Conservation (phyloP, 2,113 vertebrate genomes). For the Osmerus eperlanus region DNA sequence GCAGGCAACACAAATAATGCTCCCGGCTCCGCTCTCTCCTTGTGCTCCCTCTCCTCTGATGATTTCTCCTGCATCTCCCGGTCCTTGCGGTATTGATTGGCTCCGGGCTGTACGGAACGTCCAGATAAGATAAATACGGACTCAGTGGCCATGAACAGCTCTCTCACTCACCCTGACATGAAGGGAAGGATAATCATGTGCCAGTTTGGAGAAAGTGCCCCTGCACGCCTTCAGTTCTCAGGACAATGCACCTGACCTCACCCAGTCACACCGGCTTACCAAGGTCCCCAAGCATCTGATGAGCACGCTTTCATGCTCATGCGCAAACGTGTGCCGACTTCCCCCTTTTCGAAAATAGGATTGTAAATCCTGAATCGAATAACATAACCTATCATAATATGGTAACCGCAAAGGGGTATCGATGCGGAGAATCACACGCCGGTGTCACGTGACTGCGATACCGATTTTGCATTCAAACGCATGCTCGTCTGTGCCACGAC, state of each 20-base stretch:
- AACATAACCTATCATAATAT: no score
- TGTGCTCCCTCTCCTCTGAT: constrained; percentile 45
- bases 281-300: no score
- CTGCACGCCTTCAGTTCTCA: constrained; percentile 24
- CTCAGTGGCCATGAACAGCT: constrained; percentile 61
- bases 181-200: constrained; percentile 52
- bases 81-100: constrained; percentile 66
- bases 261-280: no score
- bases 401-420: no score
- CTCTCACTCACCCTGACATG: constrained; percentile 54
- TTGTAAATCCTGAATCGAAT: no score
- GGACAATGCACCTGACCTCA: constrained; percentile 25
- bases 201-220: constrained; percentile 30
- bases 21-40: constrained; percentile 49
- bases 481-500: constrained; percentile 3
- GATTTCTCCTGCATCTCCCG: constrained; percentile 57
- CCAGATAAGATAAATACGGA: constrained; percentile 65
- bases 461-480: background rate
- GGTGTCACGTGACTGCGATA: no score
- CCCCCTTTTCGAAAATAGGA: no score
- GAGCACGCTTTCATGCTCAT: no score
- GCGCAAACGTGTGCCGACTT: no score
- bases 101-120: constrained; percentile 49
- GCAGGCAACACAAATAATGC: constrained; percentile 52
- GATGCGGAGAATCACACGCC: no score